A percentile compares a stretch with the other conserved stretches of the same genome.
phyloP scores from a whole-genome alignment of 2,797 vertebrate genomes.

The Enteromius fasciolatus region DNA sequence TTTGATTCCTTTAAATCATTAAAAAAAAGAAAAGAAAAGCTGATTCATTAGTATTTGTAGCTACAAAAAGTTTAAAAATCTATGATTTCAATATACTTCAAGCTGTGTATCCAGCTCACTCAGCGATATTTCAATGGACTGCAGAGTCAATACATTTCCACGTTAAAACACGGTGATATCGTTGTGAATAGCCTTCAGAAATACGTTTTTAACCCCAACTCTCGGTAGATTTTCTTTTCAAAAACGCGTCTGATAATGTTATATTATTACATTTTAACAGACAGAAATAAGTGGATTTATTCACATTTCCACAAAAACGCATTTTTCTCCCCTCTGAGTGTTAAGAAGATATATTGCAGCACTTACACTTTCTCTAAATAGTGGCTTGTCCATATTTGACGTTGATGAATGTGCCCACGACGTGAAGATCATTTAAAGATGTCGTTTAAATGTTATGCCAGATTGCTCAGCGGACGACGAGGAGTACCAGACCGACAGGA shows the following conservation, averaged over 20 bases:
- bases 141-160: neutral
- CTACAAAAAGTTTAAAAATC: neutral
- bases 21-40: neutral
- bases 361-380: constrained; percentile 77
- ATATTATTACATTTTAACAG: constrained; percentile 59
- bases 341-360: constrained; percentile 72
- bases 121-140: constrained; percentile 11
- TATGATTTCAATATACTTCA: neutral
- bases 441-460: constrained; percentile 72
- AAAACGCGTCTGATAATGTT: constrained; percentile 2
- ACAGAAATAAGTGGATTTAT: constrained; percentile 54
- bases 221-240: neutral
- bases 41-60: neutral
- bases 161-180: neutral
- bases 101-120: neutral
- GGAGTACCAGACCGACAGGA: constrained; percentile 66
- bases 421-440: constrained; percentile 80
- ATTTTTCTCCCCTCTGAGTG: constrained; percentile 70
- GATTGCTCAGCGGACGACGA: constrained; percentile 66
- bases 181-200: constrained; percentile 2
- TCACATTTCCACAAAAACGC: constrained; percentile 53
- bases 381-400: constrained; percentile 76
- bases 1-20: neutral
- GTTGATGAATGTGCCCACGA: constrained; percentile 82
- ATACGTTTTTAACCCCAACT: neutral